Percentiles rank a stretch among this genome's conserved stretches.
phyloP scores from a whole-genome alignment of 2,113 vertebrate genomes.

The Pseudonaja textilis region DNA sequence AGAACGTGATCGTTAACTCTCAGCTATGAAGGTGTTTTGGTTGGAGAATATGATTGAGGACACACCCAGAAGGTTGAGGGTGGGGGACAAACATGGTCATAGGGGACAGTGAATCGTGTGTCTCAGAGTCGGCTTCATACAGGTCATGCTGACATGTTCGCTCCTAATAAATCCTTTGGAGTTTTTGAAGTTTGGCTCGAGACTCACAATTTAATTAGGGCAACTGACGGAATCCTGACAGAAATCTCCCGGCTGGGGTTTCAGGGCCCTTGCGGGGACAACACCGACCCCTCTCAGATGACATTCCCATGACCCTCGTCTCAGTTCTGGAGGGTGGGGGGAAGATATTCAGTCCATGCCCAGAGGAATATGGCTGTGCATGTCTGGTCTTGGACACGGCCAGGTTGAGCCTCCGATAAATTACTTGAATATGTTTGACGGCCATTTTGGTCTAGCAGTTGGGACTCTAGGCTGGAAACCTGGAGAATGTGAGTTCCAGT shows the following conservation, averaged over 20 bases:
- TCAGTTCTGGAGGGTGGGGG: neutral
- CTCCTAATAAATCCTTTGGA: no score
- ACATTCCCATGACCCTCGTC: neutral
- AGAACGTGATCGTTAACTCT: no score
- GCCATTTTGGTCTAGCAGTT: neutral
- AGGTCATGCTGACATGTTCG: no score
- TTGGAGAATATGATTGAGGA: no score
- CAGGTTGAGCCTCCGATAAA: neutral
- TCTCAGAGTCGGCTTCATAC: no score
- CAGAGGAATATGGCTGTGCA: neutral
- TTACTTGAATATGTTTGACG: neutral
- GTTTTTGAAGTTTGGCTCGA: no score
- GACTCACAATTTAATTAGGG: no score
- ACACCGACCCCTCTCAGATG: neutral
- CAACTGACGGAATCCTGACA: no score
- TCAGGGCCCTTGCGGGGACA: neutral
- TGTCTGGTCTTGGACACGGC: fast-evolving
- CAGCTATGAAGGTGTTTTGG: no score
- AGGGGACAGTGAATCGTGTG: no score
- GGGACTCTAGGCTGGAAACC: neutral
- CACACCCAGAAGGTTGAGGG: no score
- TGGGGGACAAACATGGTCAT: no score
- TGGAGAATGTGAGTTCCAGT: neutral
- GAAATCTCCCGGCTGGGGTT: fast-evolving
- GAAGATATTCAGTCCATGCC: neutral